These are phyloP conservation scores for Cynaeus angustus DNA, from an alignment of 2,888 invertebrate genomes.

Conservation along the genomic window DNA sequence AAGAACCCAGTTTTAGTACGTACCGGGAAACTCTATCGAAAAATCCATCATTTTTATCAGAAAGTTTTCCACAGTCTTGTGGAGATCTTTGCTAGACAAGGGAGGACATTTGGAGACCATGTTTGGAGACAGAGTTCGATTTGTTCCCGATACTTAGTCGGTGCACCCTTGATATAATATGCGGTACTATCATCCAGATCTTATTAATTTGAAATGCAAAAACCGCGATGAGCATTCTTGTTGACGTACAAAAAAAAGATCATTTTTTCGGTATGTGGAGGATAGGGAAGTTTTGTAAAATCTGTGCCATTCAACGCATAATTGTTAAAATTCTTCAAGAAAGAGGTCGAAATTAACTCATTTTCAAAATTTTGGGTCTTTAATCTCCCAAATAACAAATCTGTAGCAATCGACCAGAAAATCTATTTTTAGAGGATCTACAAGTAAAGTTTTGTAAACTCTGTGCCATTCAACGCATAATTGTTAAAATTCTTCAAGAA, in stretches of 20 bases:
- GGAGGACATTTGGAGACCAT: conserved; percentile 69
- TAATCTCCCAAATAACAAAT: too few species aligned
- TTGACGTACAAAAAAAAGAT: conserved; percentile 76
- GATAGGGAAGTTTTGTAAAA: too few species aligned
- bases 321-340: too few species aligned
- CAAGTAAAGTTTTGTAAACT: too few species aligned
- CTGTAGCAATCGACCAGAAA: too few species aligned
- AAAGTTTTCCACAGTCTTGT: conserved; percentile 77
- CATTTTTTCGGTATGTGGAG: conserved; percentile 75
- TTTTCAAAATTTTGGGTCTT: too few species aligned
- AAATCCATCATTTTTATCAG: conserved; percentile 77
- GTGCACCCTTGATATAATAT: conserved; percentile 78
- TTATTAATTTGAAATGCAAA: conserved; percentile 70
- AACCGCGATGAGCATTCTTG: conserved; percentile 82
- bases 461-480: too few species aligned
- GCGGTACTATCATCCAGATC: conserved; percentile 70
- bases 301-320: too few species aligned
- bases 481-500: too few species aligned
- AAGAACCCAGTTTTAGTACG: conserved; percentile 73
- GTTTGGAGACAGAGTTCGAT: conserved; percentile 71
- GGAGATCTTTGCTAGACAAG: conserved; percentile 73
- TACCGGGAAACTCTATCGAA: conserved; percentile 76
- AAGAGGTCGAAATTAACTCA: too few species aligned
- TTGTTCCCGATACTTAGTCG: conserved; percentile 74
- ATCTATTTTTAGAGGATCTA: too few species aligned